A percentile compares a stretch with the other conserved stretches of the same genome.
phyloP scores from a whole-genome alignment of 2,888 invertebrate species.

The Pristionchus fissidentatus region DNA sequence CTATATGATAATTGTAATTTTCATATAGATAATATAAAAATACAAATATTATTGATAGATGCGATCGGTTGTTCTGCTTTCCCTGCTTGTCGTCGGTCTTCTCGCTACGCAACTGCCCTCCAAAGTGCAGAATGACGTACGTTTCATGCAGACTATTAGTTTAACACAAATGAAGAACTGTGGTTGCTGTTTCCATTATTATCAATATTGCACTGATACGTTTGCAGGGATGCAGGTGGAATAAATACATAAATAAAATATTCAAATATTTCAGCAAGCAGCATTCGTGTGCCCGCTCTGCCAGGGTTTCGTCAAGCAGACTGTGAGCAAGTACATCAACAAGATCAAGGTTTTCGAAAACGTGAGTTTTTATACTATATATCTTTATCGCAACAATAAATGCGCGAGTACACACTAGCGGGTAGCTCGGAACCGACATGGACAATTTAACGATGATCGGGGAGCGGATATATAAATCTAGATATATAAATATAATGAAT shows the following conservation, averaged over 20 bases:
- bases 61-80: background rate
- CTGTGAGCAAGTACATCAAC: background rate
- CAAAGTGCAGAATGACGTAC: background rate
- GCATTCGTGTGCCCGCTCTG: constrained; percentile 32
- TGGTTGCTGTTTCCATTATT: background rate
- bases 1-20: background rate
- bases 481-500: too few relatives aligned
- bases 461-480: too few relatives aligned
- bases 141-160: background rate
- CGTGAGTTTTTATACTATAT: background rate
- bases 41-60: background rate
- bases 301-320: constrained; percentile 22
- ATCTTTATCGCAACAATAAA: too few relatives aligned
- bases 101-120: background rate
- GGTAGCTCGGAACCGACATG: too few relatives aligned
- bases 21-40: background rate
- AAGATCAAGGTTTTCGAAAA: background rate
- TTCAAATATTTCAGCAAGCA: background rate
- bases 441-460: too few relatives aligned
- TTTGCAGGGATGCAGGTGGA: background rate
- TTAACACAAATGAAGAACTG: background rate
- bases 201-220: background rate
- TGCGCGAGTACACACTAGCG: too few relatives aligned
- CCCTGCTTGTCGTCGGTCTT: background rate
- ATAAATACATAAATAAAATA: background rate